Evolutionary conservation across 2,113 vertebrate genomes (phyloP), one percentile per base, ranked within the genome.

Genomic region (Macrotis lagotis): DNA sequence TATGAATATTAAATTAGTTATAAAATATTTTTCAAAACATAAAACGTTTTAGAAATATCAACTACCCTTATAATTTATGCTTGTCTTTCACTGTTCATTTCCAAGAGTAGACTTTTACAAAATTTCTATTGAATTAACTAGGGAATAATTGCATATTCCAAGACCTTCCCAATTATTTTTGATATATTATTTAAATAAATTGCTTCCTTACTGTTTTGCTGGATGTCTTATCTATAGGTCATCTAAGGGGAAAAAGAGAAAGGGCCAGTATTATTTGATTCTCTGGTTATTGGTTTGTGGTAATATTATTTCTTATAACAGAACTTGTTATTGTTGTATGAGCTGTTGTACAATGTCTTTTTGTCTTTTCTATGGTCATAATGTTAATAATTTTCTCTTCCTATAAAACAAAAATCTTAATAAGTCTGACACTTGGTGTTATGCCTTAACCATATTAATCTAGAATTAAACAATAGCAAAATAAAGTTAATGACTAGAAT

Each of bases 401-500:
- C 47, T 94, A 1, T 91, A 90, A 90, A 66, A 3, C 26, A 92
- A 52, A 95, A 94, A 31, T n/a, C 47, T 94, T 95, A 91, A 96
- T 94, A 95, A 11, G 92, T 14, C 51, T 91, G 50, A 91, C 52
- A 90, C 2, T 8, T 93, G 88, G 92, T 89, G 12, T 50, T 74
- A 50, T 92, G 50, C 95, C 91, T 96, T 49, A 95, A 50, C n/a
- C 92, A 22, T 50, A 91, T n/a, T 74, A 51, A 95, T 90, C 50
- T 55, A 74, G 2, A 91, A 28, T 88, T 50, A 47, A 95, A 94
- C 91, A 90, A 96, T 92, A 93, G 95, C 25, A 51, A 88, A 96
- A 91, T 44, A 10, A 91, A 94, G 24, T 74, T 94, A 24, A 59
- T 91, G 53, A 88, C 51, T 91, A 91, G 48, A 55, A 44, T 3